Base-by-base conservation (phyloP, 2,113 vertebrate genomes). In the Indicator indicator region DNA sequence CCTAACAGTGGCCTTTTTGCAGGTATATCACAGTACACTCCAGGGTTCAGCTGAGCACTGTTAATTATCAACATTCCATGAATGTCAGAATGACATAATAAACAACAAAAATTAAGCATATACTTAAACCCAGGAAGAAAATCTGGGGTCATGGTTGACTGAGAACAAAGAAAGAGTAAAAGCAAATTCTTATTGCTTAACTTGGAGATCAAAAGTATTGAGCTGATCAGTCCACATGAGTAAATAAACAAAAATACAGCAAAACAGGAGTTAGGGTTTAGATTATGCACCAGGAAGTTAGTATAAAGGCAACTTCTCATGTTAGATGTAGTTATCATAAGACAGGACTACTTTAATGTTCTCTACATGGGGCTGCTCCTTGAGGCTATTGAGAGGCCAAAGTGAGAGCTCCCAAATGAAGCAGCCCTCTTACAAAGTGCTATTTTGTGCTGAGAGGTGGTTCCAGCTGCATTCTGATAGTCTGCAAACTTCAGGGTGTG, bases 1-100 rank as follows among this genome's bases (percentile, higher is more conserved):
- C 64, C 93, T 83, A 88, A 63, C 23, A 84, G 26, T 82, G 56
- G 62, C 52, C 76, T 95, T 86, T 90, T 93, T 88, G 70, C 89
- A 89, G 59, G 72, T 91, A 3, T 82, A 73, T 64, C 48, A 40
- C 50, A 64, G 9, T 86, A 30, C 36, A 32, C 91, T 87, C 30
- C 50, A 82, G 46, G 36, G 30, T 52, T 24, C 50, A 52, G 50
- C 50, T 52, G 50, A 52, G 23, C 50, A 52, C 23, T 52, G 23
- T 26, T 12, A 52, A 52, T 12, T 13, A 12, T 52, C 50, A 26
- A 24, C 50, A 40, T 92, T 95, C 79, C 64, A 73, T 59, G 44
- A 84, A 72, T 84, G 42, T 90, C 60, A 44, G 60, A 78, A 86
- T 87, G 63, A 55, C 8, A 5, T 86, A 88, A 95, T 48, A 59